phyloP scores from a whole-genome alignment of 2,888 invertebrate species.

The Pteria penguin region DNA sequence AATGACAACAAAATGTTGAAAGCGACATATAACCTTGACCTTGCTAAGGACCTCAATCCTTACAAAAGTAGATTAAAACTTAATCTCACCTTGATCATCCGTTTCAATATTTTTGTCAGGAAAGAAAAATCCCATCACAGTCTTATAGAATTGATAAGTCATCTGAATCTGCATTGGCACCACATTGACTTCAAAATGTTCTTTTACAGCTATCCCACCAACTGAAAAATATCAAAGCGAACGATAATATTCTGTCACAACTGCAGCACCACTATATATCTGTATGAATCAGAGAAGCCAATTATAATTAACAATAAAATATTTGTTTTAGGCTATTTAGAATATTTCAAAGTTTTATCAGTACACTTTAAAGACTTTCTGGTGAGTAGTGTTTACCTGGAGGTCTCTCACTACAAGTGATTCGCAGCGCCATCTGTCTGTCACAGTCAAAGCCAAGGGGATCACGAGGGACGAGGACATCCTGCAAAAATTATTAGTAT shows the following conservation, averaged over 20 bases:
- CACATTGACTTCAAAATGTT: constrained; percentile 96
- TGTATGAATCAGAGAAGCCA: too few relatives aligned
- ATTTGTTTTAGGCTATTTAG: too few relatives aligned
- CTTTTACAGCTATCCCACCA: constrained; percentile 99
- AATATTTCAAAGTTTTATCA: too few relatives aligned
- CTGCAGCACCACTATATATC: too few relatives aligned
- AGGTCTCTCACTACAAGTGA: constrained; percentile 96
- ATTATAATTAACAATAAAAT: too few relatives aligned
- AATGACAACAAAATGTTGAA: too few relatives aligned
- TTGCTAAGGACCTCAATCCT: too few relatives aligned
- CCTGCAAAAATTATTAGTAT: too few relatives aligned
- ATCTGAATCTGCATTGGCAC: constrained; percentile 92
- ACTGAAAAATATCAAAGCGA: constrained; percentile 81
- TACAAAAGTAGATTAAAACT: too few relatives aligned
- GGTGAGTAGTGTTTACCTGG: constrained; percentile 81
- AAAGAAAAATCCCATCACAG: constrained; percentile 98
- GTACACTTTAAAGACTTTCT: too few relatives aligned
- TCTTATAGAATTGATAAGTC: constrained; percentile 97
- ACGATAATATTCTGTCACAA: background rate
- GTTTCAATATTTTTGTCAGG: constrained; percentile 74
- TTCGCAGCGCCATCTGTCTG: constrained; percentile 93
- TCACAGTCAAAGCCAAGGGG: constrained; percentile 93
- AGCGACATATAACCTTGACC: too few relatives aligned
- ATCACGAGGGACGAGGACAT: constrained; percentile 90
- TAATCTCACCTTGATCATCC: constrained; percentile 68